Evolutionary conservation across 2,888 invertebrate species (phyloP).

Genomic region (Brachyptera risi): DNA sequence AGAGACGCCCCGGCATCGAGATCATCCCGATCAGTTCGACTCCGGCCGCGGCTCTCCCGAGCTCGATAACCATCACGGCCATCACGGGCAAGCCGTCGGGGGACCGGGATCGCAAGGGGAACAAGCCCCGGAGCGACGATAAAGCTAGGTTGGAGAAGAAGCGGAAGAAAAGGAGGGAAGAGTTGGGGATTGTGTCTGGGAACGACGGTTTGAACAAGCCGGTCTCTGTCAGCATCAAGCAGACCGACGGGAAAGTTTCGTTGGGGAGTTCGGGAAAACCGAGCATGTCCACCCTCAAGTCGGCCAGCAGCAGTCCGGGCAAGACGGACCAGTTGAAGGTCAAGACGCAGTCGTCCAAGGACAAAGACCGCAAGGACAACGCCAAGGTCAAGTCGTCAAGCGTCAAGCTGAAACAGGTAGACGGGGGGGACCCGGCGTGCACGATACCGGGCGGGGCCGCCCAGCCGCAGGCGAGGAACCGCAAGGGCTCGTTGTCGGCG

Average conservation of each 20-base stretch:
- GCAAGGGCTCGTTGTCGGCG: constrained; percentile 73
- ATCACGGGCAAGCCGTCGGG: constrained; percentile 51
- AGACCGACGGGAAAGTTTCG: constrained; percentile 53
- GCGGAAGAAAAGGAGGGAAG: constrained; percentile 68
- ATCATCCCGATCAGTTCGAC: constrained; percentile 73
- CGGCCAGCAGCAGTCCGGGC: constrained; percentile 69
- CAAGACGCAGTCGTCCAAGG: constrained; percentile 39
- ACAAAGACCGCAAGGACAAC: constrained; percentile 55
- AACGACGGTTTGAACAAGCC: constrained; percentile 48
- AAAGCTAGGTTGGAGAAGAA: constrained; percentile 61
- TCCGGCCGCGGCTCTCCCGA: constrained; percentile 61
- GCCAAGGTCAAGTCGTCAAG: constrained; percentile 63
- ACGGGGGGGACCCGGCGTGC: constrained; percentile 46
- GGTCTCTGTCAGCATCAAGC: constrained; percentile 69
- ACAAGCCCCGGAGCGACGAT: constrained; percentile 38
- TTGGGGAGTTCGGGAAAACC: constrained; percentile 63
- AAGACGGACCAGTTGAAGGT: constrained; percentile 45
- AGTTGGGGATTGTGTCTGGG: constrained; percentile 53
- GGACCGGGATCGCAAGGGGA: constrained; percentile 47
- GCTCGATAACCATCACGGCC: constrained; percentile 83
- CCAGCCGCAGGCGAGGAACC: constrained; percentile 51
- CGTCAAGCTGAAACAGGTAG: constrained; percentile 64
- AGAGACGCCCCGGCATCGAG: constrained; percentile 74
- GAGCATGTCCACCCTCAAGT: constrained; percentile 83
- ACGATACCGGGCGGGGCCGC: constrained; percentile 43